Evolutionary conservation across 2,888 invertebrate species (phyloP).

Genomic region (Girardia tigrina): DNA sequence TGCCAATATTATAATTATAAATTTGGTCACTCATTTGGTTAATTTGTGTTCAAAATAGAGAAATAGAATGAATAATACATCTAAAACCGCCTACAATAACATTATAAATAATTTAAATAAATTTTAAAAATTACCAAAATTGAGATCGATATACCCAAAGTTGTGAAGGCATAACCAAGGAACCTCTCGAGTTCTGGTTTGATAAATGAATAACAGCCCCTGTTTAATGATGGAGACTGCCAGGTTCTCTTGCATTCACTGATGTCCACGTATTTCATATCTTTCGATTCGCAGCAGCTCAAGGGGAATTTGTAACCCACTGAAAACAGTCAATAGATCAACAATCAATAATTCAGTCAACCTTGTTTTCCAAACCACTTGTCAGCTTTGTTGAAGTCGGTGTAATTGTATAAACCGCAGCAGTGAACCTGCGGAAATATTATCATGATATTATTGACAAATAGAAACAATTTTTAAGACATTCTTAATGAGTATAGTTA

Average conservation of each 20-base stretch:
- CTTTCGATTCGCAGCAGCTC: background rate
- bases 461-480: no score
- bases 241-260: background rate
- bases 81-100: background rate
- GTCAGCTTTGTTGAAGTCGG: background rate
- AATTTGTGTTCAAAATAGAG: background rate
- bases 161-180: background rate
- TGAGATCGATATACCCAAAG: background rate
- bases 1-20: background rate
- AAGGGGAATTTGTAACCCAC: conserved; percentile 9
- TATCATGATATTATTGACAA: no score
- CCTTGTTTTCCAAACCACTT: background rate
- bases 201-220: background rate
- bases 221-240: background rate
- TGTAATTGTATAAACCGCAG: conserved; percentile 19
- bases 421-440: background rate
- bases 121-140: background rate
- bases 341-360: background rate
- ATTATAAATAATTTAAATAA: background rate
- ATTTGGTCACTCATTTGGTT: background rate
- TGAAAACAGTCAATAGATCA: background rate
- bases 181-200: background rate
- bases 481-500: no score
- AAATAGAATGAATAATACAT: background rate
- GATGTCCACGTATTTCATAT: background rate